Evolutionary conservation across 2,888 invertebrate species (phyloP).

Genomic region (Syrista parreyssii): DNA sequence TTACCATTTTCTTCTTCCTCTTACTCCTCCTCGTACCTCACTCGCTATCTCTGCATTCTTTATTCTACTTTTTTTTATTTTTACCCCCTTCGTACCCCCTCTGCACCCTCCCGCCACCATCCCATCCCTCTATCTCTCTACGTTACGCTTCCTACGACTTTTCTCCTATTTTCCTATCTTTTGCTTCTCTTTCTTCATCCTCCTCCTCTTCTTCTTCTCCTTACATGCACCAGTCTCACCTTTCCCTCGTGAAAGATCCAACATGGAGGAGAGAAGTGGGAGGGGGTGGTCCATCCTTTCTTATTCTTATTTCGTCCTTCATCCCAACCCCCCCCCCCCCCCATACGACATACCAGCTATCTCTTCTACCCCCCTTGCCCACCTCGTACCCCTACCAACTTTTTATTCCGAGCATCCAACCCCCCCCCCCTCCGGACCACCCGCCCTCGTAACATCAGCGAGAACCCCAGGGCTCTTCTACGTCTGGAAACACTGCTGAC

Average conservation of each 20-base stretch:
- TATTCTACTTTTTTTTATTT: too few relatives aligned
- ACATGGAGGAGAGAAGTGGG: too few relatives aligned
- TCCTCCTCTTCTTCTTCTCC: slow-evolving; percentile 11
- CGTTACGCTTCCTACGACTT: slow-evolving; percentile 21
- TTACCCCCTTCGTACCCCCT: not conserved
- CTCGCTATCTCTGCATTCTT: too few relatives aligned
- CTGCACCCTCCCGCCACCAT: not conserved
- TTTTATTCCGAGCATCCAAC: slow-evolving; percentile 8
- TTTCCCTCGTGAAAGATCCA: too few relatives aligned
- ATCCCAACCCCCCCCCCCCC: not conserved
- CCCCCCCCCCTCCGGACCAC: slow-evolving; percentile 23
- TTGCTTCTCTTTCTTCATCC: slow-evolving; percentile 18
- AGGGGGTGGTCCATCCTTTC: slow-evolving; percentile 23
- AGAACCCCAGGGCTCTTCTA: slow-evolving; percentile 24
- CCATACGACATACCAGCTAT: too few relatives aligned
- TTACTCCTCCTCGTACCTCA: too few relatives aligned
- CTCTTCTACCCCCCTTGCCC: not conserved
- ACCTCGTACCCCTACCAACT: slow-evolving; percentile 10
- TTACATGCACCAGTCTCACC: not conserved
- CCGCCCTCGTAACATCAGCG: slow-evolving; percentile 27
- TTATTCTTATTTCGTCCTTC: slow-evolving; percentile 37
- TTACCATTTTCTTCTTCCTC: slow-evolving; percentile 16
- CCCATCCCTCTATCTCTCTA: not conserved
- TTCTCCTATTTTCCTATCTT: slow-evolving; percentile 24
- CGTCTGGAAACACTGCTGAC: slow-evolving; percentile 38